These are phyloP conservation scores for Anguilla japonica DNA, from an alignment of 2,113 vertebrate species.

Conservation along the genomic window DNA sequence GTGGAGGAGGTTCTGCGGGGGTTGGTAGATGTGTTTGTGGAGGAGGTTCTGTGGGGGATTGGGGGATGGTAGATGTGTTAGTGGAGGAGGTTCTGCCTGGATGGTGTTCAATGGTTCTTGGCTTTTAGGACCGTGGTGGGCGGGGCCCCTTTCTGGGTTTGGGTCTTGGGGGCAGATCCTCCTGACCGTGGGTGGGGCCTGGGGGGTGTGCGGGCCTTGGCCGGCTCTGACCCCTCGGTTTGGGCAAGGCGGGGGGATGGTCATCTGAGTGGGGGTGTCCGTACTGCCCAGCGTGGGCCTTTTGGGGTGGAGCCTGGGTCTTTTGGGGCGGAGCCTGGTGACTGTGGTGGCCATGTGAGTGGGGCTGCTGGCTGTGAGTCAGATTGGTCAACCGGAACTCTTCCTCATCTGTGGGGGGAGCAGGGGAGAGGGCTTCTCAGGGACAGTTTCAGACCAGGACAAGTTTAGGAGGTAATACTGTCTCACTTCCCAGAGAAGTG, in stretches of 20 bases:
- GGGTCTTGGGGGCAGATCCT: slow-evolving; percentile 9
- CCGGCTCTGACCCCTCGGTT: neutral
- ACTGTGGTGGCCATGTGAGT: neutral
- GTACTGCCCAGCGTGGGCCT: neutral
- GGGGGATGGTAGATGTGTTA: too few relatives aligned
- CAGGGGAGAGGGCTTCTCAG: too few relatives aligned
- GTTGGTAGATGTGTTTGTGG: too few relatives aligned
- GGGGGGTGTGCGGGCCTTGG: neutral
- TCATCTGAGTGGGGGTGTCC: neutral
- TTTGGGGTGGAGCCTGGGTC: neutral
- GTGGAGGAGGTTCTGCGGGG: too few relatives aligned
- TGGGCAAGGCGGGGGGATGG: slow-evolving; percentile 8
- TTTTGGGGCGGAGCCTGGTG: neutral
- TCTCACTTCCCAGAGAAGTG: neutral
- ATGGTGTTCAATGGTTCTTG: neutral
- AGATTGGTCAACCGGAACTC: slow-evolving; percentile 5
- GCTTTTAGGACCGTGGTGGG: neutral
- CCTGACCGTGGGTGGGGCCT: neutral
- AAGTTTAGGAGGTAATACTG: too few relatives aligned
- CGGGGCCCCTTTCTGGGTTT: slow-evolving; percentile 5
- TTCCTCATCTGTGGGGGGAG: slow-evolving; percentile 16
- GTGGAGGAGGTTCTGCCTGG: too few relatives aligned
- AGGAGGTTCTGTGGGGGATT: too few relatives aligned
- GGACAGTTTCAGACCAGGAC: too few relatives aligned
- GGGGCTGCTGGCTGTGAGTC: neutral